Base-by-base conservation (phyloP, 2,888 invertebrate species). In the Steinernema scapterisci region DNA sequence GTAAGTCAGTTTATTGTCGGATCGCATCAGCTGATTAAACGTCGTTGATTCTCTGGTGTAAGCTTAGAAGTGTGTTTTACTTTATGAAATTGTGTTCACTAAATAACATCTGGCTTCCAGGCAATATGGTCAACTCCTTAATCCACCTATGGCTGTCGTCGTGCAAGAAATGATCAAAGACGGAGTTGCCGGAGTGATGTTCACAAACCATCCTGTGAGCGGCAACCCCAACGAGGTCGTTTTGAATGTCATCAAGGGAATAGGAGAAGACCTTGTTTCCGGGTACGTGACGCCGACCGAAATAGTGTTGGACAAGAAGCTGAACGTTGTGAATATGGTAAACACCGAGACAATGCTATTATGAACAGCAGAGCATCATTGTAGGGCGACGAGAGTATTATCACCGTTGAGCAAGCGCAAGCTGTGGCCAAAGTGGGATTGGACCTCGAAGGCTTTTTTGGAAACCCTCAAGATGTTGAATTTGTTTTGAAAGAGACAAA, bases 231-330 rank as follows among this genome's bases (percentile, higher is more conserved):
- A 91, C 2, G 86, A 90, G 51, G 90, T 94, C 78, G 89, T 92
- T 13, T 90, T 95, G 80, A 93, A 93, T 11, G 92, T 93, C 2
- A 93, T 93, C 88, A 93, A 91, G 88, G 94, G 94, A 0, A 89
- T 94, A 0, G 94, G 94, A 75, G 94, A 94, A 91, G 93, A 92
- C 77, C 93, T 94, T 3, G 94, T 94, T 0, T 93, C 93, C 0
- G 93, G 92, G 0, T 88, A 90, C 56, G 91, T 92, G 0, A 93
- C 93, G 82, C 94, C 94, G 0, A 92, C 92, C 0, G 90, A 93
- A 75, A 89, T 90, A 16, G 86, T 93, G 2, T 88, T 89, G 9
- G 90, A 92, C 70, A 89, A 56, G 25, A 72, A 70, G 6, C 23
- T 54, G 5, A 71, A 73, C 7, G 44, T 76, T 13, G 43, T 78